Base-by-base conservation (phyloP, 1,140 invertebrate species). In the Conus betulinus region DNA sequence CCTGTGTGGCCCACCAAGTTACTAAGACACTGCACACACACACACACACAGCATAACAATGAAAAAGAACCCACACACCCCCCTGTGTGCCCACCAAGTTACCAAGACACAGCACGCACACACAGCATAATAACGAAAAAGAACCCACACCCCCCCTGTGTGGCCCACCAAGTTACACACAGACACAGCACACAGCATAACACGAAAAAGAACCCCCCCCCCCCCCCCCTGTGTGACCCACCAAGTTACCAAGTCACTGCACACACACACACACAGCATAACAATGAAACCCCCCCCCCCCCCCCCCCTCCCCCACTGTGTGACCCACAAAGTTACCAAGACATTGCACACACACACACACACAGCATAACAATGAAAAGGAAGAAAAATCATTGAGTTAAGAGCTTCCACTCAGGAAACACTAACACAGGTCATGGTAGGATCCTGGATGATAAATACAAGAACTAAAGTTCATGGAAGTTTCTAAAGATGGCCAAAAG, bases 161-260 rank as follows among this genome's bases (percentile, higher is more conserved):
- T 99, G 99, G 7, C 99, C 99, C 51, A 98, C 97, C 88, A 99
- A 96, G 2, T 98, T 99, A 87, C 98, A 87, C 98, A 97, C 83
- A 99, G 95, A 94, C 99, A 99, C 97, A 98, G 93, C 87, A 89
- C 95, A 23, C 63, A 76, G 13, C 71, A 8, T 10, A 76, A 8
- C 71, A 76, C 2, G 23, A 63, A 11, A 20, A 63, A 13, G 17
- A 63, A 11, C 11, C 95, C 99, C 98, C 0, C 98, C 99, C 0
- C 98, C 99, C 3, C 98, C 99, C 99, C 71, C 99, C 99, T 0
- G 98, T 99, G 94, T 99, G 99, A 7, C 99, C 99, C 51, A 98
- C 97, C 88, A 99, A 96, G 2, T 98, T 99, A 87, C 98, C 97
- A 83, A 99, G 95, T 94, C 99, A 99, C 97, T 99, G 93, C 87